Base-by-base conservation (phyloP, 2,888 invertebrate species). In the Apodemia duryi region DNA sequence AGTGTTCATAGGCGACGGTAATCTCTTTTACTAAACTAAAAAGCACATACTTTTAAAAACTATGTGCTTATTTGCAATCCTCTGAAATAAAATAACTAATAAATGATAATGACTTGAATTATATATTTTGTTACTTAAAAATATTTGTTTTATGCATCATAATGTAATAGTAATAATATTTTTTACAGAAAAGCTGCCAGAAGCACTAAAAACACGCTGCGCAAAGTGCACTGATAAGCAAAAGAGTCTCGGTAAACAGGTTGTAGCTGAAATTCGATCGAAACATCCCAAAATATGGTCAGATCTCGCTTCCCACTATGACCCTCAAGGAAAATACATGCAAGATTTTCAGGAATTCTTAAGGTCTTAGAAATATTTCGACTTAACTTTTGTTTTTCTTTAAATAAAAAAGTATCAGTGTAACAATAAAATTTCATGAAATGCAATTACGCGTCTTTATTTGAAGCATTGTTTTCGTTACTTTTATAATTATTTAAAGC, bases 171-270 rank as follows among this genome's bases (percentile, higher is more conserved):
- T 13, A 32, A 2, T 13, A 11, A 38, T 43, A 61, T 65, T 57
- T 41, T 69, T 87, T 90, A 49, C 83, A 95, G 95, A 93, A 63
- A 94, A 93, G 74, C 84, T 96, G 66, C 95, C 95, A 0, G 95
- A 95, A 80, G 95, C 95, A 5, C 89, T 95, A 60, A 89, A 87
- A 73, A 95, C 94, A 11, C 91, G 93, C 62, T 96, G 96, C 79
- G 90, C 86, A 21, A 95, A 95, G 81, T 96, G 95, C 77, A 94
- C 94, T 6, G 94, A 94, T 63, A 94, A 92, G 71, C 95, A 95
- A 78, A 94, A 93, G 75, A 81, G 90, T 73, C 93, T 93, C 63
- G 93, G 94, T 2, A 94, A 94, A 69, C 91, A 91, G 68, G 90
- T 95, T n/a, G 93, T 94, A 4, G 88, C 86, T 43, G 93, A 89